Percentiles rank a stretch among this genome's conserved stretches.
phyloP scores from a whole-genome alignment of 2,888 invertebrate species.

The Synanthedon vespiformis region DNA sequence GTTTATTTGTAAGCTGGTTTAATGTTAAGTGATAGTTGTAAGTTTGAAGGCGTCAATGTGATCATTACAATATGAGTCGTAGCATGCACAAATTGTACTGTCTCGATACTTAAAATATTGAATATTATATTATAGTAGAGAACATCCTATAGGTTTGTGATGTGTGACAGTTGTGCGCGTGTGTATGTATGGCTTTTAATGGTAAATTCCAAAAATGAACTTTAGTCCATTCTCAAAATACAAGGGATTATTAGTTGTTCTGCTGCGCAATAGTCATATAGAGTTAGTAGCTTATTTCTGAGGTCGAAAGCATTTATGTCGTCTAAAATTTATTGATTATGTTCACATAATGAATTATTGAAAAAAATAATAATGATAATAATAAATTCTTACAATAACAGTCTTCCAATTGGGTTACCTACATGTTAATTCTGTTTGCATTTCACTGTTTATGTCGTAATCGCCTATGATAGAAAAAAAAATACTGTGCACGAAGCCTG shows the following conservation, averaged over 20 bases:
- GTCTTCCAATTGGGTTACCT: constrained; percentile 57
- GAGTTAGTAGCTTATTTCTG: constrained; percentile 5
- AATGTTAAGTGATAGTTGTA: constrained; percentile 33
- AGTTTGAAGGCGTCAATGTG: constrained; percentile 63
- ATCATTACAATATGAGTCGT: constrained; percentile 58
- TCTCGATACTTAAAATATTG: constrained; percentile 34
- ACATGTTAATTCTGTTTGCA: constrained; percentile 24
- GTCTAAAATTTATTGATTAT: not conserved
- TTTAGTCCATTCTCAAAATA: constrained; percentile 49
- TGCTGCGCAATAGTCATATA: constrained; percentile 38
- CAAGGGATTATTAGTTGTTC: constrained; percentile 46
- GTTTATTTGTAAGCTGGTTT: constrained; percentile 29
- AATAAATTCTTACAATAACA: constrained; percentile 26
- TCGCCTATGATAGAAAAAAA: too few relatives aligned
- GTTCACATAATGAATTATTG: not conserved
- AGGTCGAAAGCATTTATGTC: not conserved
- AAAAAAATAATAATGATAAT: not conserved
- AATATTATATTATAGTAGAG: constrained; percentile 23
- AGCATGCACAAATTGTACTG: constrained; percentile 63
- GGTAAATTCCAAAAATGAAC: constrained; percentile 37
- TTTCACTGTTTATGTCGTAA: constrained; percentile 3
- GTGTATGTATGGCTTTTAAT: constrained; percentile 60
- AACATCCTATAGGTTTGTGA: constrained; percentile 56
- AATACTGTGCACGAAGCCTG: too few relatives aligned
- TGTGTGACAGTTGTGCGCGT: constrained; percentile 55